phyloP scores from a whole-genome alignment of 1,140 invertebrate genomes.

The Penaeus japonicus region DNA sequence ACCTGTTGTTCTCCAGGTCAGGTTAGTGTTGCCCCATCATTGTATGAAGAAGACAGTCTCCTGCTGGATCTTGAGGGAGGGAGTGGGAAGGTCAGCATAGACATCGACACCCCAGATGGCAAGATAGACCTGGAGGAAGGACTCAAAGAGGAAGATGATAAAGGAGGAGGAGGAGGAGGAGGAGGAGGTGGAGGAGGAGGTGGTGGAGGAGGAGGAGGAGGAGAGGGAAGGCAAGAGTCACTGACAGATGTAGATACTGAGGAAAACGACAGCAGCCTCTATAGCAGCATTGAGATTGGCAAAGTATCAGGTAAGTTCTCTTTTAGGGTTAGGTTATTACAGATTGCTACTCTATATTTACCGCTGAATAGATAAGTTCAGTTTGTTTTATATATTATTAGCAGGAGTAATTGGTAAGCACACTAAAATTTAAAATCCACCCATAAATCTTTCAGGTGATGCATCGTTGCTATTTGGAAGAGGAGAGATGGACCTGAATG shows the following conservation, averaged over 20 bases:
- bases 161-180: conserved; percentile 18
- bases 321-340: neutral
- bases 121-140: conserved; percentile 29
- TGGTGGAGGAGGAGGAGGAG: neutral
- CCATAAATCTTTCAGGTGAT: neutral
- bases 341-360: neutral
- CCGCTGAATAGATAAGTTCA: no score
- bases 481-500: conserved; percentile 42
- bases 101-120: conserved; percentile 41
- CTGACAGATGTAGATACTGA: neutral
- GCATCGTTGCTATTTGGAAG: conserved; percentile 28
- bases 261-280: conserved; percentile 33
- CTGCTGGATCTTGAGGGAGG: conserved; percentile 59
- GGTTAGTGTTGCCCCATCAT: conserved; percentile 61
- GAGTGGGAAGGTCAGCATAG: conserved; percentile 33
- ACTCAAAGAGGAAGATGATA: conserved; percentile 4
- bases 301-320: conserved; percentile 40
- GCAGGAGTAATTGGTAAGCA: neutral
- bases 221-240: neutral
- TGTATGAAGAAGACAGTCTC: conserved; percentile 57
- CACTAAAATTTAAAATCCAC: neutral
- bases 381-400: no score
- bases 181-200: neutral
- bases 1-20: conserved; percentile 61
- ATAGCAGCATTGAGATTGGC: conserved; percentile 57